Percentiles rank a stretch among this genome's conserved stretches.
These are phyloP conservation scores for Uropetala carovei DNA, from an alignment of 2,888 invertebrate species.

Conservation along the genomic window DNA sequence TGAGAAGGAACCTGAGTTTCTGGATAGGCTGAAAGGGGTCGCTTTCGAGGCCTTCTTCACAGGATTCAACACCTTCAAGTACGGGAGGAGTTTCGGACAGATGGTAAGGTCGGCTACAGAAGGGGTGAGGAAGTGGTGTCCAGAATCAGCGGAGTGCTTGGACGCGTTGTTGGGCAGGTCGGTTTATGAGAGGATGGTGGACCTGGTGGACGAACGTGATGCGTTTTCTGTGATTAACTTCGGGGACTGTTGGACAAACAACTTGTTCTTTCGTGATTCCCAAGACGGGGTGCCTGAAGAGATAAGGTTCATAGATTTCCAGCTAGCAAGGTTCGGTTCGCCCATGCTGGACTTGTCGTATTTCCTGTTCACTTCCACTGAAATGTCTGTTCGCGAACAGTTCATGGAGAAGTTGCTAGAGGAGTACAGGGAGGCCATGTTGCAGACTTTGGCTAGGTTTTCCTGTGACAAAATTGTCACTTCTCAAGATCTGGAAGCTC, in stretches of 20 bases:
- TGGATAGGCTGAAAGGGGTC: conserved; percentile 1
- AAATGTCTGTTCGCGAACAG: conserved; percentile 9
- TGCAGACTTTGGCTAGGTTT: not conserved
- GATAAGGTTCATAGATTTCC: conserved; percentile 69
- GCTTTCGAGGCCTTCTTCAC: conserved; percentile 39
- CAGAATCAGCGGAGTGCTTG: conserved; percentile 17
- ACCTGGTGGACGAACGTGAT: not conserved
- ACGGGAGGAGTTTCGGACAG: not conserved
- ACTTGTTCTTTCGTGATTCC: conserved; percentile 66
- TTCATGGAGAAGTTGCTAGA: not conserved
- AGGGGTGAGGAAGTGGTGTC: not conserved
- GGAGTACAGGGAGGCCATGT: not conserved
- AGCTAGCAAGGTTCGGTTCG: conserved; percentile 68
- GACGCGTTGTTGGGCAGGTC: not conserved
- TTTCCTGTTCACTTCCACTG: conserved; percentile 68
- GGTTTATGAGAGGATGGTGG: conserved; percentile 29
- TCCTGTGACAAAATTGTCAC: not conserved
- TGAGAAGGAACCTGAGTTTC: conserved; percentile 56
- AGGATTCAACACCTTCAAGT: not conserved
- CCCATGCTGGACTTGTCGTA: conserved; percentile 69
- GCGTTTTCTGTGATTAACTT: conserved; percentile 66
- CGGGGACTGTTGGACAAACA: conserved; percentile 68
- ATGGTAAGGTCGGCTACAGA: not conserved
- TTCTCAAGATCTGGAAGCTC: not conserved
- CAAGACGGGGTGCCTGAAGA: conserved; percentile 66